A percentile compares a stretch with the other conserved stretches of the same genome.
These are phyloP conservation scores for Trypoxylus dichotomus DNA, from an alignment of 1,140 invertebrate genomes.

Conservation along the genomic window DNA sequence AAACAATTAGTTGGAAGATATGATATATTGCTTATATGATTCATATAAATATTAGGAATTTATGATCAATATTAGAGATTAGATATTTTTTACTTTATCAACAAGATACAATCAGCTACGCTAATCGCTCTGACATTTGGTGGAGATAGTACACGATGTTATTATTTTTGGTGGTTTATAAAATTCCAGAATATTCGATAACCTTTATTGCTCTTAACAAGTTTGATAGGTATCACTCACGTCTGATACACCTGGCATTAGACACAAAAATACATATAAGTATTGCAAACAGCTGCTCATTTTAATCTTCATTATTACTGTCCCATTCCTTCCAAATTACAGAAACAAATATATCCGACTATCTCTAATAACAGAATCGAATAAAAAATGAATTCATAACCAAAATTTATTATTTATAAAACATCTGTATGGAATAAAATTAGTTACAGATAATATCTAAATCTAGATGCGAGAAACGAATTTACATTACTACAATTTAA, in stretches of 20 bases:
- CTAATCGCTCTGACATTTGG: no score
- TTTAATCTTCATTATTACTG: no score
- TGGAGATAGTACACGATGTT: no score
- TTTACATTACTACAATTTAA: slow-evolving; percentile 11
- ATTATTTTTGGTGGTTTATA: no score
- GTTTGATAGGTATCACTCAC: not conserved
- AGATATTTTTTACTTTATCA: not conserved
- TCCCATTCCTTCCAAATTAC: not conserved
- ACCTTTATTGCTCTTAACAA: no score
- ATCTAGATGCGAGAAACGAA: slow-evolving; percentile 10
- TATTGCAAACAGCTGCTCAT: not conserved
- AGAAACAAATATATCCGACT: not conserved
- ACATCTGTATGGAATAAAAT: slow-evolving; percentile 16
- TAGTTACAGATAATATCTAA: slow-evolving; percentile 19
- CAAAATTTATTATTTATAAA: slow-evolving; percentile 18
- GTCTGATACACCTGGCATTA: not conserved
- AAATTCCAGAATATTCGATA: no score
- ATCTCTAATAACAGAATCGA: not conserved
- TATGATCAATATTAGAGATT: not conserved
- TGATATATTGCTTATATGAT: not conserved
- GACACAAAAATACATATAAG: not conserved
- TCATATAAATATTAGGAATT: slow-evolving; percentile 3
- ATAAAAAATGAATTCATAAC: slow-evolving; percentile 12
- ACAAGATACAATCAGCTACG: no score
- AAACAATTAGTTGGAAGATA: not conserved